Base-by-base conservation (phyloP, 1,140 invertebrate species). In the Drosophila sechellia region DNA sequence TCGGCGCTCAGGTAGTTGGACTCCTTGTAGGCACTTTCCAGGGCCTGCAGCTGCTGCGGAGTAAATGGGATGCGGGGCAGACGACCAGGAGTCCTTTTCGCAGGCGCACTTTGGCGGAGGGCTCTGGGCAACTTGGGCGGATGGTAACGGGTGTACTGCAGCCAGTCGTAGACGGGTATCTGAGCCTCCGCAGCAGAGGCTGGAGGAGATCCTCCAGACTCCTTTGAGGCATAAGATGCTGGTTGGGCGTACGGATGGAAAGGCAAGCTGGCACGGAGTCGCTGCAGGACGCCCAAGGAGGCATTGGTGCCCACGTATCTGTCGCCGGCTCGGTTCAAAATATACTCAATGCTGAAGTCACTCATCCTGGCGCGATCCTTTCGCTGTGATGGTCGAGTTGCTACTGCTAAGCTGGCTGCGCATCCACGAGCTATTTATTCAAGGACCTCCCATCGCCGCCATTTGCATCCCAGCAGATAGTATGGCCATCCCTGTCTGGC, bases 101-200 rank as follows among this genome's bases (percentile, higher is more conserved):
- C 61, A 64, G 92, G 74, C 6, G 61, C 81, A 40, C 22, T 57
- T 35, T 76, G 84, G 0, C 83, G 70, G 27, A 81, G 91, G 8
- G 50, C 79, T 93, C 95, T 92, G 39, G 95, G 95, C 59, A 96
- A 77, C 90, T 95, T 96, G 25, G 95, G 95, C 15, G 95, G 95
- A 81, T 94, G 94, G 81, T 96, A 96, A 65, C 96, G 93, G 1
- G 95, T 96, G 76, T 96, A 96, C 42, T 95, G 94, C 12, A 96
- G 91, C 95, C 95, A 96, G 22, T 94, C 89, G 58, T 92, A 93
- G 15, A 92, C 65, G 53, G 91, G 89, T 8, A 81, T 1, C 42
- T 80, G 72, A 4, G 56, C 70, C 12, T 77, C 68, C 27, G 74
- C 64, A 3, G 22, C 53, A 5, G 42, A 20, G 20, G 40, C 46